Conservation (phyloP, 2,113 vertebrate genomes). For the Odontesthes bonariensis region DNA sequence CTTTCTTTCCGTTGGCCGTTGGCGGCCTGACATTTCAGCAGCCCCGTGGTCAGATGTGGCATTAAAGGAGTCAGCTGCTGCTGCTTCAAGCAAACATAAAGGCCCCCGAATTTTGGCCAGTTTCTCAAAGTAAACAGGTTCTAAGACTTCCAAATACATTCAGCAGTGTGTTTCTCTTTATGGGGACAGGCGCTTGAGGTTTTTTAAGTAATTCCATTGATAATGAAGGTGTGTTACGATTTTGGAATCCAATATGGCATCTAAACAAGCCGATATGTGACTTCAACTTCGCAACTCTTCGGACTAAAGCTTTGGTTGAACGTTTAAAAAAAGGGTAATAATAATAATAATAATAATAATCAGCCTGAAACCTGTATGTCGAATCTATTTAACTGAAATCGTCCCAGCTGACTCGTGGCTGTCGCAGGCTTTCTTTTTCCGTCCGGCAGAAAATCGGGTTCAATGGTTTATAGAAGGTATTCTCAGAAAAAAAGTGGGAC, state of each 20-base stretch:
- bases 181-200: no score
- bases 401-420: constrained; percentile 53
- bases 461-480: constrained; percentile 77
- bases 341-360: no score
- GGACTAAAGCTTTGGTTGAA: no score
- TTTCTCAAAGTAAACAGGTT: no score
- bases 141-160: no score
- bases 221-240: no score
- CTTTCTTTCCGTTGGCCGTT: constrained; percentile 10
- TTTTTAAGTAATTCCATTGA: no score
- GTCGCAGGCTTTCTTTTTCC: constrained; percentile 89
- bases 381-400: background rate
- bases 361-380: background rate
- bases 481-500: constrained; percentile 87
- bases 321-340: background rate
- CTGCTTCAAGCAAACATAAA: constrained; percentile 28
- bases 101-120: background rate
- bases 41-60: constrained; percentile 57
- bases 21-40: constrained; percentile 61
- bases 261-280: no score
- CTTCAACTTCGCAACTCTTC: no score
- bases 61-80: constrained; percentile 51
- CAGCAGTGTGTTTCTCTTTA: no score
- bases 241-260: no score
- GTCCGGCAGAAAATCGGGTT: constrained; percentile 92